Evolutionary conservation across 2,888 invertebrate genomes (phyloP), one percentile per base, ranked within the genome.

Genomic region (Calameuta filiformis): DNA sequence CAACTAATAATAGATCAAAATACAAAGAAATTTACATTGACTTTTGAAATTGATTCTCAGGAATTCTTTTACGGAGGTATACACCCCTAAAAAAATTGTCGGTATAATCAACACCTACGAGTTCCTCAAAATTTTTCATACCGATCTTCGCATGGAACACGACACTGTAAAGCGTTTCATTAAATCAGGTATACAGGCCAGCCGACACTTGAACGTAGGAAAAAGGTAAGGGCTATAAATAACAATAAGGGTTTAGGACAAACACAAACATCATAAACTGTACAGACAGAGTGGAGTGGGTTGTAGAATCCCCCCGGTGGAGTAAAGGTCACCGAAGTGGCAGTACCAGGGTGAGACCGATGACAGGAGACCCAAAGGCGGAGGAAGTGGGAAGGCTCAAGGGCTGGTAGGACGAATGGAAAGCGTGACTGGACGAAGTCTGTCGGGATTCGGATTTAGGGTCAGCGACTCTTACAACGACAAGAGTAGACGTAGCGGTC

Each of bases 381-480:
- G n/a, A 69, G 76, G 71, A 71, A 71, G 71, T 71, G 71, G 71
- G 71, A 71, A 71, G 31, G 30, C 31, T 73, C 35, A 15, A 33
- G 40, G n/a, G 74, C 33, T 35, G 73, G 75, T 31, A 75, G 74
- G 71, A 73, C 69, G 75, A 79, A 77, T 86, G 85, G 85, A 82
- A 85, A 84, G 83, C 87, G 88, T 88, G 88, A 85, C 84, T 81
- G 75, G 82, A 79, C 83, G 81, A 82, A 81, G 80, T 81, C 84
- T 84, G 80, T 69, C 78, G 81, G 88, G 86, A 88, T 88, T 84
- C 84, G 85, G 87, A 85, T 85, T 87, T 84, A 87, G 83, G 81
- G 80, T 79, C 76, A 76, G 75, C 75, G 75, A 75, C 56, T 75
- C 75, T 56, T 56, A 11, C 78, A 68, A 12, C 73, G 40, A 77